Conservation (phyloP, 2,797 vertebrate genomes). For the Enteromius trimaculatus region DNA sequence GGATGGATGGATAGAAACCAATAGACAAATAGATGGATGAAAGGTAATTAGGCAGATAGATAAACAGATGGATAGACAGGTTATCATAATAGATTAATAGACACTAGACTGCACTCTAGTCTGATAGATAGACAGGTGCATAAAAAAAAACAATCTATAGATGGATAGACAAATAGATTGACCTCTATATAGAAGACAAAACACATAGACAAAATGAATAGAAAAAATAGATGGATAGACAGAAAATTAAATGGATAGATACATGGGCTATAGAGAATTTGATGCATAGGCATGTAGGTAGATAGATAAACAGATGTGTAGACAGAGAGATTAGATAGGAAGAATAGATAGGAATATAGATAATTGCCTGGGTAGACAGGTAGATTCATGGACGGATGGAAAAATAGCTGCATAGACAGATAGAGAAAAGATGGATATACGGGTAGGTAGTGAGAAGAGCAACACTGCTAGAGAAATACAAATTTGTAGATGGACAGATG, state of each 20-base stretch:
- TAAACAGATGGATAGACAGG: too few relatives aligned
- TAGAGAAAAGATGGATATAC: not conserved
- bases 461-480: not conserved
- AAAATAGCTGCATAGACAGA: not conserved
- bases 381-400: not conserved
- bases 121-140: not conserved
- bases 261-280: too few relatives aligned
- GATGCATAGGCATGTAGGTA: not conserved
- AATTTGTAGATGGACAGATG: not conserved
- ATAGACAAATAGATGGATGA: not conserved
- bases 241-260: not conserved
- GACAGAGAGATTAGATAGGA: not conserved
- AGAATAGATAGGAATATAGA: not conserved
- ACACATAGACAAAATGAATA: not conserved
- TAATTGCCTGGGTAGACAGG: not conserved
- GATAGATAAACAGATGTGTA: too few relatives aligned
- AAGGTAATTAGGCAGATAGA: not conserved
- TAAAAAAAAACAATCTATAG: not conserved
- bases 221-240: not conserved
- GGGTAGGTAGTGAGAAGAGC: not conserved
- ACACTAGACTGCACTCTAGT: not conserved
- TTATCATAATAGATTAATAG: not conserved
- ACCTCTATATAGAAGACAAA: not conserved
- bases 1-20: too few relatives aligned
- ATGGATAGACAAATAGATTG: not conserved